Conservation (phyloP, 2,888 invertebrate species). For the Drosophila tanythrix region DNA sequence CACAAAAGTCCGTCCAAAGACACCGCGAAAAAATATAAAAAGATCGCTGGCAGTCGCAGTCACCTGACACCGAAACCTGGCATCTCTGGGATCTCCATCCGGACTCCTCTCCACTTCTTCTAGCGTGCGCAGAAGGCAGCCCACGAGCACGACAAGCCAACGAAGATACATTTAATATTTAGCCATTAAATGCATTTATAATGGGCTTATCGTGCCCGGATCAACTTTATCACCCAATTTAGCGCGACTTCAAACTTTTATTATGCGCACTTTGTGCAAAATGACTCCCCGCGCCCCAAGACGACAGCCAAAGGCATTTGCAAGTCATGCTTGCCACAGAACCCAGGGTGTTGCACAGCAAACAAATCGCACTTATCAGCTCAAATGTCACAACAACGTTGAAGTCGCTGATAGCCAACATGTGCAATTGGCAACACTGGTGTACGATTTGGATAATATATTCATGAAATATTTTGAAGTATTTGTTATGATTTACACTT, state of each 20-base stretch:
- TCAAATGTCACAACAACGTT: slow-evolving; percentile 50
- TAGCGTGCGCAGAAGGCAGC: slow-evolving; percentile 33
- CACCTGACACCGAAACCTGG: slow-evolving; percentile 45
- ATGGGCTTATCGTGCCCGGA: slow-evolving; percentile 82
- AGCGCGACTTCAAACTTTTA: slow-evolving; percentile 69
- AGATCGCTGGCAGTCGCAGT: slow-evolving; percentile 50
- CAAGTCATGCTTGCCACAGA: slow-evolving; percentile 9
- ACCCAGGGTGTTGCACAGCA: slow-evolving; percentile 1
- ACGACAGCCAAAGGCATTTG: slow-evolving; percentile 16
- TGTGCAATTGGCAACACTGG: neutral
- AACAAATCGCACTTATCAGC: slow-evolving; percentile 34
- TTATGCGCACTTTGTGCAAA: slow-evolving; percentile 54
- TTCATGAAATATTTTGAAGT: neutral
- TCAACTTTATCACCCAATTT: slow-evolving; percentile 82
- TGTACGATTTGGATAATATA: neutral
- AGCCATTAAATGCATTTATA: slow-evolving; percentile 82
- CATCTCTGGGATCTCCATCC: slow-evolving; percentile 16
- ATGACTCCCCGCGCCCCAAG: slow-evolving; percentile 14
- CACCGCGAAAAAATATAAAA: slow-evolving; percentile 14
- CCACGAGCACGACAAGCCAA: slow-evolving; percentile 47
- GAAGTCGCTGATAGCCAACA: slow-evolving; percentile 6
- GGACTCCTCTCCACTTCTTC: slow-evolving; percentile 2
- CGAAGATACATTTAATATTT: slow-evolving; percentile 77
- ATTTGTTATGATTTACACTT: too few relatives aligned
- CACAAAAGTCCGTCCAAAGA: slow-evolving; percentile 11